Conservation (phyloP, 2,888 invertebrate species). For the Sussaba pulchella region DNA sequence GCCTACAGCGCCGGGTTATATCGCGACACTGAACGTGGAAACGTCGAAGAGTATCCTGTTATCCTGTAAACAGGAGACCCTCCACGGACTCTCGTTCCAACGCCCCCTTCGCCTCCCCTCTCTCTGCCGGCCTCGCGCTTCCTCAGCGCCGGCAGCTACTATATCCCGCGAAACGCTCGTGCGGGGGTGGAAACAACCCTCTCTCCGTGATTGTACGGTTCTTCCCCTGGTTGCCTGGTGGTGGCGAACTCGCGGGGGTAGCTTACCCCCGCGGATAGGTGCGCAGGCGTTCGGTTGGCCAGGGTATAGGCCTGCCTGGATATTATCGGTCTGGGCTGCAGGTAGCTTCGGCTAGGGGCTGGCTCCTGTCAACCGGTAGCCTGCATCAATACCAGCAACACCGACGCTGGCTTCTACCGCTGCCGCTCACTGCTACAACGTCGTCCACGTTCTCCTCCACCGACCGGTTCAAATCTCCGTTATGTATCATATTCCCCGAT, state of each 20-base stretch:
- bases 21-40: conserved; percentile 71
- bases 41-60: conserved; percentile 72
- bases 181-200: conserved; percentile 53
- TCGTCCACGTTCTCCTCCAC: conserved; percentile 6
- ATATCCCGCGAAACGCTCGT: conserved; percentile 74
- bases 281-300: conserved; percentile 80
- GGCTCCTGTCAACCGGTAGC: conserved; percentile 75
- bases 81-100: conserved; percentile 64
- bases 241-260: conserved; percentile 31
- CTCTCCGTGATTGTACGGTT: conserved; percentile 9
- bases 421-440: conserved; percentile 19
- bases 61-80: conserved; percentile 78
- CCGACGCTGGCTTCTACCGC: conserved; percentile 40
- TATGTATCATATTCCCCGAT: conserved; percentile 65
- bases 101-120: conserved; percentile 31
- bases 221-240: conserved; percentile 36
- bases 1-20: conserved; percentile 64
- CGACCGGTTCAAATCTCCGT: neutral
- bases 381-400: conserved; percentile 75
- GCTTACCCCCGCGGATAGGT: conserved; percentile 38
- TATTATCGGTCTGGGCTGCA: conserved; percentile 80
- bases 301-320: conserved; percentile 81
- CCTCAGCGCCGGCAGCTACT: conserved; percentile 76
- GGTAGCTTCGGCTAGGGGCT: conserved; percentile 78
- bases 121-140: conserved; percentile 39